Evolutionary conservation across 1,140 invertebrate genomes (phyloP).

Genomic region (Zaprionus nigranus): DNA sequence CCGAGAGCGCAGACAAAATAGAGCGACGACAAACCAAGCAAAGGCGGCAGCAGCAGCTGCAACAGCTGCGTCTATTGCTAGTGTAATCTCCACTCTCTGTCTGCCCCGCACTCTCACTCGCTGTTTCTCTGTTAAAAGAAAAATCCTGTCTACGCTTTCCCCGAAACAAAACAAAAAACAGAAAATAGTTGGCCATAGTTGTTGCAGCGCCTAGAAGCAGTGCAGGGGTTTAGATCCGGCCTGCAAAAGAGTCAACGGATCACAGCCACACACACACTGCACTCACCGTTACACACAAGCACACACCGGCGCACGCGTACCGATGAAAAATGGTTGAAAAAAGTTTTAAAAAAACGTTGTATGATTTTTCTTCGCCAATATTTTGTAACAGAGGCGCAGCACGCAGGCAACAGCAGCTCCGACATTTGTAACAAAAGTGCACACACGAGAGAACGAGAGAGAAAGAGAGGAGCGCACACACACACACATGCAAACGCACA

Average conservation of each 20-base stretch:
- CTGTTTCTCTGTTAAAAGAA: slow-evolving; percentile 35
- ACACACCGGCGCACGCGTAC: slow-evolving; percentile 53
- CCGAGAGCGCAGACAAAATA: slow-evolving; percentile 50
- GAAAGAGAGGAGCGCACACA: slow-evolving; percentile 27
- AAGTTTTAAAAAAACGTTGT: slow-evolving; percentile 82
- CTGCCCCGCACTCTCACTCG: not conserved
- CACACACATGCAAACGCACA: slow-evolving; percentile 24
- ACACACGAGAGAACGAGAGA: slow-evolving; percentile 34
- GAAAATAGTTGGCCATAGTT: slow-evolving; percentile 22
- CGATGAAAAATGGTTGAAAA: slow-evolving; percentile 83
- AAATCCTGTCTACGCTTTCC: slow-evolving; percentile 73
- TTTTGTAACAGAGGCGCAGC: slow-evolving; percentile 83
- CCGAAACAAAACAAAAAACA: slow-evolving; percentile 60
- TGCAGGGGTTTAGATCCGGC: not conserved
- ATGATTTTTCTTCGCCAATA: slow-evolving; percentile 85
- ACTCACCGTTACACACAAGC: slow-evolving; percentile 9
- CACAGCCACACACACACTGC: slow-evolving; percentile 6
- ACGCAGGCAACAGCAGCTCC: slow-evolving; percentile 42
- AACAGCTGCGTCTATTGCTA: slow-evolving; percentile 62
- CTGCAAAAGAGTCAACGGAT: not conserved
- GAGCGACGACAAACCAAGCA: slow-evolving; percentile 52
- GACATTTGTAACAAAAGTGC: slow-evolving; percentile 74
- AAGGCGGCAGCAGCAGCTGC: slow-evolving; percentile 26
- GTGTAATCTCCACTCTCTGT: not conserved
- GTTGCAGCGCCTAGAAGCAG: not conserved